Evolutionary conservation across 2,888 invertebrate species (phyloP).

Genomic region (Pheosia gnoma): DNA sequence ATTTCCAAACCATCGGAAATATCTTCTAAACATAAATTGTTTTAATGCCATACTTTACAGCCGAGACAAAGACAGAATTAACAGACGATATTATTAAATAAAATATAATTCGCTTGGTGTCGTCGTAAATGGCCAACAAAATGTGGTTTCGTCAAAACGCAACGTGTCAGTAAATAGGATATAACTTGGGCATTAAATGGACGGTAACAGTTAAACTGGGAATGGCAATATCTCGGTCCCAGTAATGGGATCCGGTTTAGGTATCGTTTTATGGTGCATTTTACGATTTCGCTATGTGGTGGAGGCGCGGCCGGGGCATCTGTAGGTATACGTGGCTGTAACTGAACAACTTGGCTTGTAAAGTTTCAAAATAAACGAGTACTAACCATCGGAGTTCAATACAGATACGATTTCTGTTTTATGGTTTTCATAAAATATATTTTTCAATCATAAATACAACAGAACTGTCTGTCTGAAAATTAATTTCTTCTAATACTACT

Average conservation of each 20-base stretch:
- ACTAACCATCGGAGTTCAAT: too few species aligned
- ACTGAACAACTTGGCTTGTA: not conserved
- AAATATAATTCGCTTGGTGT: slow-evolving; percentile 26
- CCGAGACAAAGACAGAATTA: slow-evolving; percentile 21
- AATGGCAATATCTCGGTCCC: slow-evolving; percentile 41
- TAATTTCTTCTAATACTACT: too few species aligned
- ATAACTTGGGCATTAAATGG: slow-evolving; percentile 53
- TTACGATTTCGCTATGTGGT: slow-evolving; percentile 57
- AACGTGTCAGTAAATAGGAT: slow-evolving; percentile 52
- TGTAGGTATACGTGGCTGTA: slow-evolving; percentile 16
- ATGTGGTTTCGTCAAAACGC: slow-evolving; percentile 41
- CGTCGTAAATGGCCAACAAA: slow-evolving; percentile 32
- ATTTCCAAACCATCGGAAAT: too few species aligned
- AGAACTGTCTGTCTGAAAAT: too few species aligned
- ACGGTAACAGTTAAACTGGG: slow-evolving; percentile 50
- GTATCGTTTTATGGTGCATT: slow-evolving; percentile 63
- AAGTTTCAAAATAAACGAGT: too few species aligned
- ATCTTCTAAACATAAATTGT: not conserved
- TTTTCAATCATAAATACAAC: too few species aligned
- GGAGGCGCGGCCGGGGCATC: slow-evolving; percentile 29
- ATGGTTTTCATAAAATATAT: too few species aligned
- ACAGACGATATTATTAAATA: slow-evolving; percentile 26
- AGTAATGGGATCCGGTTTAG: slow-evolving; percentile 64
- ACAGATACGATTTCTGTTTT: too few species aligned
- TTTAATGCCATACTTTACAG: slow-evolving; percentile 5